Evolutionary conservation across 2,888 invertebrate genomes (phyloP).

Genomic region (Zygothrica quintamaculata): DNA sequence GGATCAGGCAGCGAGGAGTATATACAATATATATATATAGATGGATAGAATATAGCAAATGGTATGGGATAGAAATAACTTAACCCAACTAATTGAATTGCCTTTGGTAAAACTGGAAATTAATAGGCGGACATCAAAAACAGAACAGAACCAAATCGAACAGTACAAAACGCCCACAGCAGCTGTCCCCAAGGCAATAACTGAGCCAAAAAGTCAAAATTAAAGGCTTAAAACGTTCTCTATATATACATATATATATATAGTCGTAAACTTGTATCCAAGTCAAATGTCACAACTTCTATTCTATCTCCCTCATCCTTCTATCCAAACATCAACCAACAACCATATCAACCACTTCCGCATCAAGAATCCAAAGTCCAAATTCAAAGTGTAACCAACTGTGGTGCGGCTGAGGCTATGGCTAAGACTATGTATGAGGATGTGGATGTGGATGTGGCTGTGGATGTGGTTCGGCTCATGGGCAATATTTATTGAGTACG

Average conservation of each 20-base stretch:
- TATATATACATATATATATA: no score
- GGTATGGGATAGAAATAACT: constrained; percentile 14
- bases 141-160: no score
- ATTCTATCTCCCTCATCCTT: not conserved
- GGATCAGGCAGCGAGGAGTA: constrained; percentile 13
- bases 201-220: constrained; percentile 45
- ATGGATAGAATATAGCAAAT: constrained; percentile 4
- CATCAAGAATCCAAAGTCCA: not conserved
- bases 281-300: constrained; percentile 4
- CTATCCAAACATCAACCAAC: not conserved
- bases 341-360: not conserved
- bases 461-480: no score
- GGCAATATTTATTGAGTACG: constrained; percentile 85
- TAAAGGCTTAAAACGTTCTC: constrained; percentile 44
- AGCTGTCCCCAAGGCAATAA: constrained; percentile 50
- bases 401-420: no score
- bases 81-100: constrained; percentile 74
- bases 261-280: constrained; percentile 9
- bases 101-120: constrained; percentile 64
- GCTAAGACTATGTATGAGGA: no score
- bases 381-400: constrained; percentile 66
- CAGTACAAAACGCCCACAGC: constrained; percentile 54
- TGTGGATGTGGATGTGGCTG: no score
- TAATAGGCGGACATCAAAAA: constrained; percentile 75
- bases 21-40: no score